phyloP scores from a whole-genome alignment of 2,797 vertebrate genomes.

The Manis crassicaudata region DNA sequence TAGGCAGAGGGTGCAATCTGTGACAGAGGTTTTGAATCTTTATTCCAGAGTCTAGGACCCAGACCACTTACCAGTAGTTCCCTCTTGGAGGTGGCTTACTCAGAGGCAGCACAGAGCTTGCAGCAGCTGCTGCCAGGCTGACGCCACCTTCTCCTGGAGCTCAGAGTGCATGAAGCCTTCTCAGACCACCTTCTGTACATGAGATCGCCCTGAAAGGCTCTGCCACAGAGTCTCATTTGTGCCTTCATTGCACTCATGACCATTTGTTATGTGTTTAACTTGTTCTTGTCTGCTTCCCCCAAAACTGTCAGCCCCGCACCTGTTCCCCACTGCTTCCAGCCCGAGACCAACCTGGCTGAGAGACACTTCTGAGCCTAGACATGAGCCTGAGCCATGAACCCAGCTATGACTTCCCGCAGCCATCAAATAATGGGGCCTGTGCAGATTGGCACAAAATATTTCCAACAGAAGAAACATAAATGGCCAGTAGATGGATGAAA shows the following conservation, averaged over 20 bases:
- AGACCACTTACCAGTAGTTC: background rate
- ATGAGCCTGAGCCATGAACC: background rate
- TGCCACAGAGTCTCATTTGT: accelerated
- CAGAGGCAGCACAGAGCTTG: background rate
- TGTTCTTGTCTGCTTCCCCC: background rate
- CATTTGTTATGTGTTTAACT: background rate
- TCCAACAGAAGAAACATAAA: background rate
- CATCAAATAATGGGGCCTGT: accelerated
- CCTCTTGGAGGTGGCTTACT: background rate
- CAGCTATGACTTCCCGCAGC: background rate
- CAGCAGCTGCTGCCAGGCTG: no score
- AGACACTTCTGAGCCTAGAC: no score
- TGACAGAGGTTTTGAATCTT: background rate
- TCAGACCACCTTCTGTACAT: background rate
- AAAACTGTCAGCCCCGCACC: accelerated
- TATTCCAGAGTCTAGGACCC: background rate
- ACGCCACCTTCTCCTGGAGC: background rate
- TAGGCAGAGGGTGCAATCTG: background rate
- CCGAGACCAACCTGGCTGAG: background rate
- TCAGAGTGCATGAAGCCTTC: accelerated
- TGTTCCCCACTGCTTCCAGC: no score
- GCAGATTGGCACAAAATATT: background rate
- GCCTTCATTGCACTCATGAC: background rate
- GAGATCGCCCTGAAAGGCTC: accelerated
- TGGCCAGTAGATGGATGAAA: background rate